Evolutionary conservation across 2,797 vertebrate genomes (phyloP), one percentile per base, ranked within the genome.

Genomic region (Setipinna tenuifilis): DNA sequence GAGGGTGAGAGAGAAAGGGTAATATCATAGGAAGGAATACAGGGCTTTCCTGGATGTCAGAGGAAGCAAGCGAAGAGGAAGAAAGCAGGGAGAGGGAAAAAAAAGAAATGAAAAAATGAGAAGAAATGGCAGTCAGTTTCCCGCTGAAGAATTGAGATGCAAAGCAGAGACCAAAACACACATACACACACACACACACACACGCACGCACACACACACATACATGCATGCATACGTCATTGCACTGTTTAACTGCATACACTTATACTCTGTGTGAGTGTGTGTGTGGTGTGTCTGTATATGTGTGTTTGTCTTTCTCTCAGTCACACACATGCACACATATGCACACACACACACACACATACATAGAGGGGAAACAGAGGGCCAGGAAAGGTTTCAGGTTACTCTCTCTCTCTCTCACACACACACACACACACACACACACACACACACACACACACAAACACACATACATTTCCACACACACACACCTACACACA

Each of bases 351-450:
- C n/a, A n/a, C n/a, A n/a, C n/a, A n/a, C n/a, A 21, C 58, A 61
- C 58, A 61, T 61, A 61, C 21, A 61, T 61, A 61, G 19, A 61
- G 58, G 58, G 58, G 21, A 21, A 61, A 61, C 58, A 6, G 61
- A 65, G 61, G 61, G n/a, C n/a, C 61, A 65, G 23, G 89, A 92
- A 88, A 92, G 91, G 88, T 92, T 91, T 93, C 93, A 85, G 90
- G 92, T 92, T 94, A 94, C 94, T 93, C 90, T 92, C 92, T 91
- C 93, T 92, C 94, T 92, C 93, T 91, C 92, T 91, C 91, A 88
- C 93, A 90, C 90, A 91, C 90, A 91, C 92, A 90, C 92, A 89
- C 92, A 93, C 92, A 85, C 81, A n/a, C n/a, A n/a, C n/a, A n/a
- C n/a, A n/a, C n/a, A n/a, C n/a, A n/a, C n/a, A n/a, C n/a, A n/a